Evolutionary conservation across 2,888 invertebrate genomes (phyloP), one percentile per base, ranked within the genome.

Genomic region (Baronia brevicornis): DNA sequence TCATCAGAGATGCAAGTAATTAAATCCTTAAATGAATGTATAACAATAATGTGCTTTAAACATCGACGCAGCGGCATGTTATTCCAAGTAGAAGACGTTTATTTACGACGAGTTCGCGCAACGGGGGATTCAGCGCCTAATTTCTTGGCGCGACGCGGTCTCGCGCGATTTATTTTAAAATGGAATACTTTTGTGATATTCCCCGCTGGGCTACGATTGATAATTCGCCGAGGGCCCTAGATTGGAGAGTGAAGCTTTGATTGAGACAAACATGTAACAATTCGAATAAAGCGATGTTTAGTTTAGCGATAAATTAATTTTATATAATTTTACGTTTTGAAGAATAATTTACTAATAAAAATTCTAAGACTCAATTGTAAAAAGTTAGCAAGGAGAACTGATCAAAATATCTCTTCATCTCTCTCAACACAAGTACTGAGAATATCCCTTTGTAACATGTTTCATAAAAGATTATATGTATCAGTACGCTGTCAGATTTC

Each of bases 31-130:
- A 79, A 77, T 70, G 77, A 78, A 73, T 78, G 78, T 79, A 75
- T 74, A 46, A 48, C 46, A 75, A 79, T 74, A 71, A 72, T 72
- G 61, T 70, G n/a, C n/a, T 72, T 70, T 61, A 66, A 70, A 60
- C 63, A 55, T 64, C 55, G 58, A 52, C 59, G 53, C 36, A 39
- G 34, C 43, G 20, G 39, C 37, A 26, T 33, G 38, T 19, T 18
- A 32, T 38, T 29, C 49, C 47, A 49, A 61, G 47, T 57, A 57
- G 53, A 46, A 54, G 72, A 78, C 77, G 72, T 64, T 71, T 79
- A 79, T 82, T 80, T 75, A 80, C 75, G 80, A 77, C 59, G 75
- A 73, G 79, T 69, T 69, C 74, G 79, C 84, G 69, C 84, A 72
- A 72, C 80, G 66, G 84, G 82, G 68, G 78, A 68, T 64, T 64